phyloP scores from a whole-genome alignment of 2,888 invertebrate species.

The Coleophora deauratella region DNA sequence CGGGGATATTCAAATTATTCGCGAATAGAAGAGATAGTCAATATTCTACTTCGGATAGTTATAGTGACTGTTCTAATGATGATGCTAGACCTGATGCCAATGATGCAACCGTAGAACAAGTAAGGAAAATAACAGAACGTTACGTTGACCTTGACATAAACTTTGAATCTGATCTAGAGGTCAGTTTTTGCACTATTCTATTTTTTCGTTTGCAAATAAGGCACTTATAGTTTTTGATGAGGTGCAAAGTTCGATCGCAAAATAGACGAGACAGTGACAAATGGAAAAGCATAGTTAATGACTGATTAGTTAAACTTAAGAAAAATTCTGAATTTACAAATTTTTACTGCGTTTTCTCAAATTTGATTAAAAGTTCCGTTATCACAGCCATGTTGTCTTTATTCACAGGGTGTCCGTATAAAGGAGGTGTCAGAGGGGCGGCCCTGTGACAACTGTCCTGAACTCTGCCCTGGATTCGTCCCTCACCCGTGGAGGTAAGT shows the following conservation, averaged over 20 bases:
- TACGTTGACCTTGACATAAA: conserved; percentile 24
- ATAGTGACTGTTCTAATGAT: conserved; percentile 56
- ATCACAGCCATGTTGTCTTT: conserved; percentile 13
- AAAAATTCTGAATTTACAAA: no score
- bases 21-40: conserved; percentile 50
- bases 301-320: no score
- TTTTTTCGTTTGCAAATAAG: conserved; percentile 8
- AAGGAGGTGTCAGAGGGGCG: conserved; percentile 91
- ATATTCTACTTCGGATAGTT: conserved; percentile 57
- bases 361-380: no score
- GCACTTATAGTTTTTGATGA: conserved; percentile 6
- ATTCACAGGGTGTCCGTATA: conserved; percentile 86
- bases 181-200: conserved; percentile 10
- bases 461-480: conserved; percentile 87
- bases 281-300: no score
- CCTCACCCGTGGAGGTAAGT: conserved; percentile 93
- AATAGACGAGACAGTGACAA: conserved; percentile 1
- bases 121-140: conserved; percentile 26
- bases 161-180: conserved; percentile 17
- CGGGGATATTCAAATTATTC: conserved; percentile 54
- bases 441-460: conserved; percentile 88
- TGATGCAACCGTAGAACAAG: conserved; percentile 11
- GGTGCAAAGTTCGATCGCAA: no score
- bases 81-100: conserved; percentile 16
- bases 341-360: no score